These are phyloP conservation scores for Papilio xuthus DNA, from an alignment of 1,140 invertebrate genomes.

Conservation along the genomic window DNA sequence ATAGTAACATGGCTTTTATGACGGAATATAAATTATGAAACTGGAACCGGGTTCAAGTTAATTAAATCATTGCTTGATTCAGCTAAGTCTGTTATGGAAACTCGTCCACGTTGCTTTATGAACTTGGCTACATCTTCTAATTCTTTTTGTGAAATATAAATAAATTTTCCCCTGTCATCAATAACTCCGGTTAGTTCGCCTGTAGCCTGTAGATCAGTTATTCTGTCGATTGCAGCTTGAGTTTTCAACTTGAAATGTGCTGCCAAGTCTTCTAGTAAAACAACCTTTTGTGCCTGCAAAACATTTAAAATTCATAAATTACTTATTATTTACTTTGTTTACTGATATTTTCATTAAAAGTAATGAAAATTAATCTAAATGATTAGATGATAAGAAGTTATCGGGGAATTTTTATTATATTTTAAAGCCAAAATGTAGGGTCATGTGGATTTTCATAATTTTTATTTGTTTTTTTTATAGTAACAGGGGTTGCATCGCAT, in stretches of 20 bases:
- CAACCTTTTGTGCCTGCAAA: constrained; percentile 91
- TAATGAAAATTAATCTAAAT: too few relatives aligned
- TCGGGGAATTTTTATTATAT: too few relatives aligned
- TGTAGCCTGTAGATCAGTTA: constrained; percentile 92
- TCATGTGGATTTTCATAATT: too few relatives aligned
- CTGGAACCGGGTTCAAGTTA: constrained; percentile 86
- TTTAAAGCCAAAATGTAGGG: too few relatives aligned
- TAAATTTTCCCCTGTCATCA: constrained; percentile 99
- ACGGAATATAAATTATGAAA: constrained; percentile 36
- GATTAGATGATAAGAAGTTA: too few relatives aligned
- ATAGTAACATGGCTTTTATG: constrained; percentile 1
- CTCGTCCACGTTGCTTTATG: constrained; percentile 96
- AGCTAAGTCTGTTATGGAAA: constrained; percentile 95
- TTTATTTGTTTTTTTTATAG: too few relatives aligned
- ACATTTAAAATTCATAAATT: constrained; percentile 10
- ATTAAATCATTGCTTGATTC: constrained; percentile 97
- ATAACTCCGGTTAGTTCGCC: constrained; percentile 96
- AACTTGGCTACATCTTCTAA: constrained; percentile 97
- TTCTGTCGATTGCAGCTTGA: constrained; percentile 91
- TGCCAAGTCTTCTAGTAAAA: constrained; percentile 96
- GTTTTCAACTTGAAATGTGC: constrained; percentile 96
- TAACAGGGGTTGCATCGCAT: too few relatives aligned
- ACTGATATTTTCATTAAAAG: too few relatives aligned
- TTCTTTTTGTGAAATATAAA: constrained; percentile 97
- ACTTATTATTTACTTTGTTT: background rate